phyloP scores from a whole-genome alignment of 1,140 invertebrate species.

The Trichoplusia ni region DNA sequence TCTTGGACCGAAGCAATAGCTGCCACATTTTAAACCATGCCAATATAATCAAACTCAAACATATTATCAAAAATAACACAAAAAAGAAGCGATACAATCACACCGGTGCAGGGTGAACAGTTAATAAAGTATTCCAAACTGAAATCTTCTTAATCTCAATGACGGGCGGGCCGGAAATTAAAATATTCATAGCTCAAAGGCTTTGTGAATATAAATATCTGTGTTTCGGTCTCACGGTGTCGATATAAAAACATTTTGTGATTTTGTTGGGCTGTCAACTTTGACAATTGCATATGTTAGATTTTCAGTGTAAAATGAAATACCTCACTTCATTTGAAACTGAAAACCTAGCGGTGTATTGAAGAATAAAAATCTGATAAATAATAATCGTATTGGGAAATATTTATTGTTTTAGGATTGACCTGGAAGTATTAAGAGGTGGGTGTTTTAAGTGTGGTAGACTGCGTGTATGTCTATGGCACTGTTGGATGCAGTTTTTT shows the following conservation, averaged over 20 bases:
- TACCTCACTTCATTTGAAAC: too few relatives aligned
- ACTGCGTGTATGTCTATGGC: too few relatives aligned
- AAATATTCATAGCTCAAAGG: constrained; percentile 30
- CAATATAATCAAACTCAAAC: not conserved
- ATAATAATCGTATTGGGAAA: too few relatives aligned
- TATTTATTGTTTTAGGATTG: too few relatives aligned
- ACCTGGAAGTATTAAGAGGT: too few relatives aligned
- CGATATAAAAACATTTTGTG: constrained; percentile 20
- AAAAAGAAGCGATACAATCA: not conserved
- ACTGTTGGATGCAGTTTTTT: too few relatives aligned
- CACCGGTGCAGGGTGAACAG: too few relatives aligned
- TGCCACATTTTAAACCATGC: not conserved
- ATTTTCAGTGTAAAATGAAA: too few relatives aligned
- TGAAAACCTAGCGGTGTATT: too few relatives aligned
- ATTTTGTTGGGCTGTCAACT: not conserved
- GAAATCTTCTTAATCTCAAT: constrained; percentile 22
- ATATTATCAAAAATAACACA: not conserved
- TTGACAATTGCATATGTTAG: too few relatives aligned
- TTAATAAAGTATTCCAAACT: constrained; percentile 25
- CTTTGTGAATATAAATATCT: constrained; percentile 26
- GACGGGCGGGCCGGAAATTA: constrained; percentile 24
- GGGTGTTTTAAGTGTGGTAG: too few relatives aligned
- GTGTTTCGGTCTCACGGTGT: constrained; percentile 16
- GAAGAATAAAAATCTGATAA: too few relatives aligned
- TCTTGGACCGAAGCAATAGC: not conserved